Evolutionary conservation across 2,888 invertebrate species (phyloP).

Genomic region (Ptychoptera albimana): DNA sequence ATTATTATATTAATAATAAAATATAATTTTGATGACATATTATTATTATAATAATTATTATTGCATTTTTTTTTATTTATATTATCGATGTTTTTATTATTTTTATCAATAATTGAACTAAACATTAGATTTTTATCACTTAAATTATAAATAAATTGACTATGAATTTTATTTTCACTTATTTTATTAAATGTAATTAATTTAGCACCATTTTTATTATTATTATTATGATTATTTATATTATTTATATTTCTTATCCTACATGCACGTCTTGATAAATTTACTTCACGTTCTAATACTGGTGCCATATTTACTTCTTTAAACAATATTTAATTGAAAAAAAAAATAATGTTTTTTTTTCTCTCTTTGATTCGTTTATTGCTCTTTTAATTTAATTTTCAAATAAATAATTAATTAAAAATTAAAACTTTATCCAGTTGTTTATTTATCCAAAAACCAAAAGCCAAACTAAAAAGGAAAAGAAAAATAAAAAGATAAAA

Average conservation of each 20-base stretch:
- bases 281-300: conserved; percentile 48
- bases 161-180: conserved; percentile 1
- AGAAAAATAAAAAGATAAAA: too few species aligned
- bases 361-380: too few species aligned
- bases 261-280: conserved; percentile 52
- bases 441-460: too few species aligned
- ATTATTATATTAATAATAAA: too few species aligned
- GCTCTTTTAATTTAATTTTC: too few species aligned
- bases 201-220: conserved; percentile 2
- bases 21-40: too few species aligned
- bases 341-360: too few species aligned
- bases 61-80: not conserved
- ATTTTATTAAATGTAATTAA: not conserved
- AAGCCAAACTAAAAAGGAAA: too few species aligned
- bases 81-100: not conserved
- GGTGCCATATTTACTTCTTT: conserved; percentile 15
- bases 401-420: too few species aligned
- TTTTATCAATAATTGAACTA: not conserved
- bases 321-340: too few species aligned
- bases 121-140: not conserved
- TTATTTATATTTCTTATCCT: conserved; percentile 28
- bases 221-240: not conserved
- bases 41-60: not conserved
- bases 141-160: not conserved
- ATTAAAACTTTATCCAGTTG: too few species aligned